Evolutionary conservation across 1,140 invertebrate species (phyloP).

Genomic region (Eufriesea mexicana): DNA sequence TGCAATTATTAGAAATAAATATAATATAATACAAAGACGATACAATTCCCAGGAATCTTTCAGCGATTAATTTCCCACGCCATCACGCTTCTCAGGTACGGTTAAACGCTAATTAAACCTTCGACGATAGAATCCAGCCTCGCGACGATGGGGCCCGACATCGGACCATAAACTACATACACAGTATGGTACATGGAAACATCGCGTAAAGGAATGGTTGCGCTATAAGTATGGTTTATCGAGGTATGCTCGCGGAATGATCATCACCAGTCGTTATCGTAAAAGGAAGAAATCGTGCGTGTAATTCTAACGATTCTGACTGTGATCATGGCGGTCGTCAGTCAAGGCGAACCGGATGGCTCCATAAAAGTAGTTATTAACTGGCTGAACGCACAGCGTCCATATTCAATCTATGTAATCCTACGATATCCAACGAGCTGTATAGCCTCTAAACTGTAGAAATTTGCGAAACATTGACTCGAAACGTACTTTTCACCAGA

Average conservation of each 20-base stretch:
- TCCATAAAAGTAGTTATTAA: conserved; percentile 38
- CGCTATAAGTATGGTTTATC: background rate
- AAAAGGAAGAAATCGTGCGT: conserved; percentile 39
- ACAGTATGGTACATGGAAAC: background rate
- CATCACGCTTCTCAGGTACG: background rate
- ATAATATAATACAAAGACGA: background rate
- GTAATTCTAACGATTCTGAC: conserved; percentile 38
- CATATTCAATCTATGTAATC: background rate
- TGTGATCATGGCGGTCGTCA: conserved; percentile 25
- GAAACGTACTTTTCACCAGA: too few relatives aligned
- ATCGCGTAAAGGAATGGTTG: background rate
- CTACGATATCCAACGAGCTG: too few relatives aligned
- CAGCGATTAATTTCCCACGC: background rate
- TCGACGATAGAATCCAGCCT: background rate
- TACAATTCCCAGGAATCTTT: background rate
- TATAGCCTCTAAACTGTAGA: too few relatives aligned
- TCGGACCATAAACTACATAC: background rate
- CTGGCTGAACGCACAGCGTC: background rate
- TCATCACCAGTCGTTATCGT: conserved; percentile 16
- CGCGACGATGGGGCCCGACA: too few relatives aligned
- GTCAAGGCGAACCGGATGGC: conserved; percentile 22
- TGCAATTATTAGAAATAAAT: too few relatives aligned
- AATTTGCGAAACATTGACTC: too few relatives aligned
- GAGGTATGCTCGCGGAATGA: background rate
- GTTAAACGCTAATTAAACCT: background rate